Evolutionary conservation across 2,888 invertebrate species (phyloP), one percentile per base, ranked within the genome.

Genomic region (Gymnocheta viridis): DNA sequence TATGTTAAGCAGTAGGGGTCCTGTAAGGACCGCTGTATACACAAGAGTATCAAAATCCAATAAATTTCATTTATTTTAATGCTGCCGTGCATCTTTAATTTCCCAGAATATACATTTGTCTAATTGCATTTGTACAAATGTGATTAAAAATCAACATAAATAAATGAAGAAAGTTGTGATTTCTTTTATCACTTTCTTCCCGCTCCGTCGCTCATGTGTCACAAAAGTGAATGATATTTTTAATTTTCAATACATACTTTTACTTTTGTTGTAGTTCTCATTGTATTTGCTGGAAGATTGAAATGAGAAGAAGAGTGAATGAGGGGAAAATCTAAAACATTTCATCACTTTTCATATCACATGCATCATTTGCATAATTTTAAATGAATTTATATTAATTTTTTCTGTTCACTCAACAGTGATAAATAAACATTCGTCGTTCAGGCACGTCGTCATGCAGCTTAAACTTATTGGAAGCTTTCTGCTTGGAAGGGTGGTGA

Each of bases 321-420:
- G 41, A 51, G 22, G 4, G 14, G 10, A 27, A n/a, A 24, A 14
- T 27, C 6, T n/a, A n/a, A 27, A 51, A 64, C n/a, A 38, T 47
- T 51, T 54, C 54, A 54, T 69, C 41, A 41, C 22, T 56, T 38
- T 27, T 54, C 32, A 10, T 41, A 54, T 69, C 54, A 54, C 54
- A 70, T 58, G 41, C 29, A 19, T 44, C 56, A 70, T 70, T 70
- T 70, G 70, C 70, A 70, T 32, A 70, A 44, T 72, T 47, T 69
- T 29, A 54, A 41, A 69, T 41, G 14, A 41, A 47, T 58, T 35
- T 35, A 51, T 51, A 35, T 51, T 51, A 22, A 51, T 14, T 67
- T 56, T 44, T 32, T 2, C 58, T 32, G 44, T 58, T 47, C 29
- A 44, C 17, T 72, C 70, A 56, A 72, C 56, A 32, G 70, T 58